A percentile compares a stretch with the other conserved stretches of the same genome.
Evolutionary conservation across 2,888 invertebrate genomes (phyloP).

Genomic region (Tenthredo livida): DNA sequence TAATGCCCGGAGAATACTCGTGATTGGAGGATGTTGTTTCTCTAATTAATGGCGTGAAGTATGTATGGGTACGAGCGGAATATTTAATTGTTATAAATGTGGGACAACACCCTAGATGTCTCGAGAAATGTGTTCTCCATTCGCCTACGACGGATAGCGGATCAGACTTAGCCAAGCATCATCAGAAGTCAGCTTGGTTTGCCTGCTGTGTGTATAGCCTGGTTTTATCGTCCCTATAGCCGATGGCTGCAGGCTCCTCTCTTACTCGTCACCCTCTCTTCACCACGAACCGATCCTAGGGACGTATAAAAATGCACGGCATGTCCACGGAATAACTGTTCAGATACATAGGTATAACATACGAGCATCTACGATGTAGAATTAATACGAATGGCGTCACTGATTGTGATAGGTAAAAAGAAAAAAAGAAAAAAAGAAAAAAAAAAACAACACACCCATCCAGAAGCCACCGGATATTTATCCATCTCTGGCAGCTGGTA

Average conservation of each 20-base stretch:
- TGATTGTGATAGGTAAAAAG: neutral
- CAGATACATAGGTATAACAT: constrained; percentile 41
- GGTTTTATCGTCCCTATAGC: constrained; percentile 33
- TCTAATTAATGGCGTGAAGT: constrained; percentile 37
- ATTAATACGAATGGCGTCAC: constrained; percentile 49
- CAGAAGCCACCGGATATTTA: neutral
- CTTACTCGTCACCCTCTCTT: constrained; percentile 44
- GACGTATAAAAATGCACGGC: constrained; percentile 62
- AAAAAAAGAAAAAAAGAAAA: neutral
- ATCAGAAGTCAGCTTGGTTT: constrained; percentile 26
- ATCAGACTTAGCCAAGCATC: constrained; percentile 38
- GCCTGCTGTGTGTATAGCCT: constrained; percentile 24
- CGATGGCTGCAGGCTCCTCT: constrained; percentile 39
- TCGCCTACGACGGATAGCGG: constrained; percentile 49
- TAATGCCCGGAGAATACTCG: constrained; percentile 18
- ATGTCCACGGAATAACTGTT: constrained; percentile 64
- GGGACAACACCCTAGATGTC: constrained; percentile 56
- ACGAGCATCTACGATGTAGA: constrained; percentile 42
- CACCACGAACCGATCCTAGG: constrained; percentile 49
- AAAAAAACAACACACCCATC: constrained; percentile 1
- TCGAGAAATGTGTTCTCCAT: constrained; percentile 54
- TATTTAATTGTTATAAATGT: constrained; percentile 53
- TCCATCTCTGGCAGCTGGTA: neutral
- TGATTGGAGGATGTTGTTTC: constrained; percentile 6
- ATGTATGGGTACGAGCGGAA: constrained; percentile 48